These are phyloP conservation scores for Alethe diademata DNA, from an alignment of 2,113 vertebrate genomes.

Conservation along the genomic window DNA sequence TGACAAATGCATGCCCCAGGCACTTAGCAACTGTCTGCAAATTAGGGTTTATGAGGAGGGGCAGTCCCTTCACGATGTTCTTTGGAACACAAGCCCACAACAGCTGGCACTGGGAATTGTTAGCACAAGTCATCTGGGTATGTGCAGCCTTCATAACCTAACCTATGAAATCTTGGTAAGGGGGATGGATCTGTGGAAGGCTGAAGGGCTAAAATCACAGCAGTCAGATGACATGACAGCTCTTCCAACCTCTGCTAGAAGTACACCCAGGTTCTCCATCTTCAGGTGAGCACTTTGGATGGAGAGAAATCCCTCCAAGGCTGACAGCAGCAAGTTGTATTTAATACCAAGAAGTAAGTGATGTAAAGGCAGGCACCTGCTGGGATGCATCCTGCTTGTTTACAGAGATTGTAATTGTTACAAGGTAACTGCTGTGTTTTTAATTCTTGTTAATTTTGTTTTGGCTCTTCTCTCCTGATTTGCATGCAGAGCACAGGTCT, in stretches of 20 bases:
- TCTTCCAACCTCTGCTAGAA: not conserved
- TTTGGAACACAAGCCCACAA: not conserved
- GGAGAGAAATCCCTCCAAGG: not conserved
- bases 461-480: not conserved
- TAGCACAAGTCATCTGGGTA: not conserved
- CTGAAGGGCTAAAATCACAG: not conserved
- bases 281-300: not conserved
- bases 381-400: not conserved
- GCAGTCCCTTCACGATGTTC: not conserved
- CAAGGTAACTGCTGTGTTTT: not conserved
- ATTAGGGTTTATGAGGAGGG: not conserved
- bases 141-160: not conserved
- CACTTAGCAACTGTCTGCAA: not conserved
- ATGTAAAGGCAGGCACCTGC: not conserved
- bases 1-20: not conserved
- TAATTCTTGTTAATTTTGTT: not conserved
- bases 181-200: not conserved
- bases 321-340: not conserved
- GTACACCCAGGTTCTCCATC: not conserved
- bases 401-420: not conserved
- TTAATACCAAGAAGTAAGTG: not conserved
- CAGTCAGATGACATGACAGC: fast-evolving
- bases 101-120: not conserved
- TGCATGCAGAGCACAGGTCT: not conserved
- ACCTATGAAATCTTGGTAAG: not conserved